phyloP scores from a whole-genome alignment of 2,113 vertebrate genomes.

The Lepidothrix coronata region DNA sequence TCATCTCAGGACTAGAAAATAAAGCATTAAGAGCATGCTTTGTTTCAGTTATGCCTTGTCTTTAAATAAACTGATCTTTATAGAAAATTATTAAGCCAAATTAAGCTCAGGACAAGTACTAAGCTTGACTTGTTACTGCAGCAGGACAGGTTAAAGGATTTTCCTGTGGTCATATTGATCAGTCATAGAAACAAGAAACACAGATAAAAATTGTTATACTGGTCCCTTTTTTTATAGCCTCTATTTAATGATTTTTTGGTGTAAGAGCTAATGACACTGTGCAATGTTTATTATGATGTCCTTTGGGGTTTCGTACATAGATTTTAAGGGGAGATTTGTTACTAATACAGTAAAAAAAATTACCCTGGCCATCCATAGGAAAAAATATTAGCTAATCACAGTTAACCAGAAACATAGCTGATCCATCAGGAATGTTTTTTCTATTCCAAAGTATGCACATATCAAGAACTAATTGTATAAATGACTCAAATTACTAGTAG shows the following conservation, averaged over 20 bases:
- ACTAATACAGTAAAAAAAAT: neutral
- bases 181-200: neutral
- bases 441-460: neutral
- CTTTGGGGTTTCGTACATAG: neutral
- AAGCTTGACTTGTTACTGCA: neutral
- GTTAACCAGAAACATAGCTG: neutral
- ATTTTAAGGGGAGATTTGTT: neutral
- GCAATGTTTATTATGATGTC: neutral
- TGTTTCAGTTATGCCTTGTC: neutral
- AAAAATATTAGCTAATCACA: neutral
- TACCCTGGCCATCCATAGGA: neutral
- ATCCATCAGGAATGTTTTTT: neutral
- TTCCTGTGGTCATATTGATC: neutral
- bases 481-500: neutral
- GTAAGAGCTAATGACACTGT: neutral
- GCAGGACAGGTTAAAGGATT: neutral
- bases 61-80: neutral
- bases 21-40: neutral
- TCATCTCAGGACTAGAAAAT: neutral
- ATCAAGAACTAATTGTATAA: neutral
- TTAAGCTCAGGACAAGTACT: neutral
- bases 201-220: neutral
- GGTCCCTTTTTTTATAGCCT: neutral
- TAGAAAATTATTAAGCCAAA: neutral
- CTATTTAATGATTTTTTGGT: neutral